These are phyloP conservation scores for Shinisaurus crocodilurus DNA, from an alignment of 2,113 vertebrate species.

Conservation along the genomic window DNA sequence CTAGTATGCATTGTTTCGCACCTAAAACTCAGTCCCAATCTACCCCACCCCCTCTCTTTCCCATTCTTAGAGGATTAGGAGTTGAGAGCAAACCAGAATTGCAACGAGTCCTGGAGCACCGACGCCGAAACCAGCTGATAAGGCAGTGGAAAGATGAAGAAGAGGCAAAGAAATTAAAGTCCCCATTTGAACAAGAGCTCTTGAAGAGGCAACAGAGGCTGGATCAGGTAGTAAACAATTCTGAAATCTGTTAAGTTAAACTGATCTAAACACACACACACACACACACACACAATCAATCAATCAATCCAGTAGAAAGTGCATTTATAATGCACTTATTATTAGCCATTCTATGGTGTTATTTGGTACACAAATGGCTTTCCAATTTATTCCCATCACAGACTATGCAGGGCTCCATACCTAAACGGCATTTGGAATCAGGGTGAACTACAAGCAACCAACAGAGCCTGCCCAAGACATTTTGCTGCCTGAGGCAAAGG, in stretches of 20 bases:
- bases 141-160: conserved; percentile 90
- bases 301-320: too few species aligned
- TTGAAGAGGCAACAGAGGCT: conserved; percentile 89
- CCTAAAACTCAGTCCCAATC: neutral
- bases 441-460: neutral
- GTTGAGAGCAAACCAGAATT: conserved; percentile 92
- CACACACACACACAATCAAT: too few species aligned
- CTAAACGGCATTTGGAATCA: neutral
- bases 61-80: conserved; percentile 71
- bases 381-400: neutral
- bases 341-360: too few species aligned
- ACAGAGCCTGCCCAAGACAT: too few species aligned
- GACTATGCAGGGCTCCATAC: neutral
- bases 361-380: neutral
- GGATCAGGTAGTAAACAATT: conserved; percentile 82
- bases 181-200: conserved; percentile 93
- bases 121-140: conserved; percentile 89
- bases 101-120: conserved; percentile 91
- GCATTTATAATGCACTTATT: neutral
- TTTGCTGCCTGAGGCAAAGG: too few species aligned
- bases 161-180: conserved; percentile 87
- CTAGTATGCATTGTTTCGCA: neutral
- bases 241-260: neutral
- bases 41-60: too few species aligned
- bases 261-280: neutral